Conservation (phyloP, 1,140 invertebrate genomes). For the Paracyclopina nana region DNA sequence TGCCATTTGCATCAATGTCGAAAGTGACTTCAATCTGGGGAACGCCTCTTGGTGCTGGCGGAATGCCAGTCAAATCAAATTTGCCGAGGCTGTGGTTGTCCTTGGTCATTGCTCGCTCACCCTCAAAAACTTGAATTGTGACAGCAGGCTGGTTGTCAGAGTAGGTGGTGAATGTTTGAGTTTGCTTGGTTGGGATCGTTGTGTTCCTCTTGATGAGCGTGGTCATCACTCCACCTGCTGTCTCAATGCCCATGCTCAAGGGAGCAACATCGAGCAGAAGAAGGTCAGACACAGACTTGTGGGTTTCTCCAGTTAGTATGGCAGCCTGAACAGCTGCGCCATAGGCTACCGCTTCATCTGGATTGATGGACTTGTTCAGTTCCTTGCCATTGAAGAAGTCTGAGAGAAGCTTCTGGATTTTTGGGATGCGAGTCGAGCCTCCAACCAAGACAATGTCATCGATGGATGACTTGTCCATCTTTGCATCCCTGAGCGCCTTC, state of each 20-base stretch:
- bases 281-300: conserved; percentile 17
- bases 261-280: conserved; percentile 24
- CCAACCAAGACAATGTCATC: conserved; percentile 26
- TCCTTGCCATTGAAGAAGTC: conserved; percentile 33
- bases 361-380: conserved; percentile 60
- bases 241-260: conserved; percentile 24
- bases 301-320: conserved; percentile 66
- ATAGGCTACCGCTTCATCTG: conserved; percentile 70
- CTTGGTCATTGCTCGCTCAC: conserved; percentile 78
- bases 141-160: conserved; percentile 29
- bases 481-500: conserved; percentile 47
- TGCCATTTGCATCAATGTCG: conserved; percentile 58
- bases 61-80: conserved; percentile 81
- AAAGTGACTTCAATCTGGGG: conserved; percentile 78
- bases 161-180: conserved; percentile 25
- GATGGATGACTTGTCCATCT: conserved; percentile 36
- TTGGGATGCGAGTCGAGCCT: conserved; percentile 26
- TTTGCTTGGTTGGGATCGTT: conserved; percentile 25
- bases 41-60: conserved; percentile 75
- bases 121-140: conserved; percentile 46
- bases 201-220: conserved; percentile 25
- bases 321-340: conserved; percentile 63
- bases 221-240: conserved; percentile 25
- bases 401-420: conserved; percentile 24
- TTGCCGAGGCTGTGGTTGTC: conserved; percentile 81